A percentile compares a stretch with the other conserved stretches of the same genome.
These are phyloP conservation scores for Huso huso DNA, from an alignment of 2,797 vertebrate genomes.

Conservation along the genomic window DNA sequence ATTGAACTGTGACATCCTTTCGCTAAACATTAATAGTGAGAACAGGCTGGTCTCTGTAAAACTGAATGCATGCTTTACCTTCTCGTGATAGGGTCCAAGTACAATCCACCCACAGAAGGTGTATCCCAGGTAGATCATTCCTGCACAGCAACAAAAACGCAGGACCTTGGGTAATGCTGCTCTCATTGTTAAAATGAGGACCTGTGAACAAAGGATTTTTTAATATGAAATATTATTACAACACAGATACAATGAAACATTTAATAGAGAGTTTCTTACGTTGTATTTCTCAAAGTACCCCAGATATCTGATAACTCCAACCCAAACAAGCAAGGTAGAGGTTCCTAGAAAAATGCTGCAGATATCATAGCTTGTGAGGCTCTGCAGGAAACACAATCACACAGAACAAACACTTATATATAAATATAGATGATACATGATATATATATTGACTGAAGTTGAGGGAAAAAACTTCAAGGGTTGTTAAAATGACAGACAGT, in stretches of 20 bases:
- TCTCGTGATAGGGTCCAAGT: slow-evolving; percentile 89
- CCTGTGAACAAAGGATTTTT: slow-evolving; percentile 43
- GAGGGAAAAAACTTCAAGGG: too few species aligned
- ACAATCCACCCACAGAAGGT: slow-evolving; percentile 99
- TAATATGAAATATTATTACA: too few species aligned
- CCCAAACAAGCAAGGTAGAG: slow-evolving; percentile 88
- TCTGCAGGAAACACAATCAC: slow-evolving; percentile 48
- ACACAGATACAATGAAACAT: background rate
- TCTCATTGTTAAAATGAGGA: slow-evolving; percentile 92
- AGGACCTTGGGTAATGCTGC: slow-evolving; percentile 88
- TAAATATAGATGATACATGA: too few species aligned
- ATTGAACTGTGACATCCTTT: too few species aligned
- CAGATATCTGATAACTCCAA: slow-evolving; percentile 90
- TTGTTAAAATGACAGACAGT: too few species aligned
- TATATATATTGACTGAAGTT: too few species aligned
- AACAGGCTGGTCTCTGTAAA: too few species aligned
- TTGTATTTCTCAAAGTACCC: slow-evolving; percentile 97
- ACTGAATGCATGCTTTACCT: slow-evolving; percentile 52
- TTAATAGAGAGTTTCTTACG: slow-evolving; percentile 51
- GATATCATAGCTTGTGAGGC: slow-evolving; percentile 83
- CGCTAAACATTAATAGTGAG: too few species aligned
- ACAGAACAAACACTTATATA: slow-evolving; percentile 3
- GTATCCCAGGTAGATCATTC: slow-evolving; percentile 96
- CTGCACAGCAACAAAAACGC: slow-evolving; percentile 92
- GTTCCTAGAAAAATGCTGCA: slow-evolving; percentile 96